A percentile compares a stretch with the other conserved stretches of the same genome.
These are phyloP conservation scores for Telmatochromis bifrenatus DNA, from an alignment of 2,113 vertebrate genomes.

Conservation along the genomic window DNA sequence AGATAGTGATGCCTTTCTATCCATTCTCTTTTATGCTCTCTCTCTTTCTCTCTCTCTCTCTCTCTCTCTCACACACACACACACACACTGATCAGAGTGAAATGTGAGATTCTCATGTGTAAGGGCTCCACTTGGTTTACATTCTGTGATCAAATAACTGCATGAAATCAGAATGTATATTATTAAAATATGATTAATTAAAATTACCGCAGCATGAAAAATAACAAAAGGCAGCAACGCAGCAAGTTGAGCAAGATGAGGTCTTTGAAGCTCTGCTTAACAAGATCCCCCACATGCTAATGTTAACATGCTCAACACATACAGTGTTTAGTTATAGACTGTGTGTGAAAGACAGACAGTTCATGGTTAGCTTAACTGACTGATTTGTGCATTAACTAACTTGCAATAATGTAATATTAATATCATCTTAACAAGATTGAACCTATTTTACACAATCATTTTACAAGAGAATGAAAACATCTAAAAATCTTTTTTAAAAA, in stretches of 20 bases:
- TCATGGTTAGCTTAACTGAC: fast-evolving
- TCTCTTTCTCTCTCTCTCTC: not conserved
- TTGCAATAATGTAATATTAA: not conserved
- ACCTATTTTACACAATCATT: not conserved
- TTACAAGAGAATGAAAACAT: not conserved
- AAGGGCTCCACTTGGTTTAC: constrained; percentile 7
- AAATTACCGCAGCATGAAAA: not conserved
- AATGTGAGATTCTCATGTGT: constrained; percentile 24
- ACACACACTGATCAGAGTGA: not conserved
- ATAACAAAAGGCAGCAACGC: not conserved
- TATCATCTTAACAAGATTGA: not conserved
- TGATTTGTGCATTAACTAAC: not conserved
- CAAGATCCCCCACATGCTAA: fast-evolving
- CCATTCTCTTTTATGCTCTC: not conserved
- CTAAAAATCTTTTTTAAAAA: not conserved
- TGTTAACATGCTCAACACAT: not conserved
- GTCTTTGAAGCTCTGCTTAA: not conserved
- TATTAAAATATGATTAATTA: not conserved
- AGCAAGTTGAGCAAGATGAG: not conserved
- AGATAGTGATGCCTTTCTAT: not conserved
- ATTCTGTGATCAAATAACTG: not conserved
- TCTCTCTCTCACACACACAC: not conserved
- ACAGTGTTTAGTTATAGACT: not conserved
- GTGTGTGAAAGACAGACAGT: not conserved
- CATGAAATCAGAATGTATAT: not conserved